A percentile compares a stretch with the other conserved stretches of the same genome.
Evolutionary conservation across 2,113 vertebrate genomes (phyloP).

Genomic region (cat (Felis catus)): F.catus_Fca126_mat1.0 CM031423.1:82986501-82987000

Average conservation of each 20-base stretch:
- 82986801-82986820: neutral
- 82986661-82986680: neutral
- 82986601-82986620: rapidly evolving
- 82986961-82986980: neutral
- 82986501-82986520: neutral
- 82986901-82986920: too few species aligned
- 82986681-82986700: neutral
- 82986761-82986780: neutral
- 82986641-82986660: rapidly evolving
- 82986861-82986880: neutral
- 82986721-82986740: neutral
- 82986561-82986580: neutral
- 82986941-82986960: neutral
- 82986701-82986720: neutral
- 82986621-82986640: neutral
- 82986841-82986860: too few species aligned
- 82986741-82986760: neutral
- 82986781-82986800: neutral
- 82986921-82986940: neutral
- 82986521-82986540: neutral
- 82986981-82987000: neutral
- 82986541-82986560: neutral
- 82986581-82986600: neutral
- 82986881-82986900: neutral
- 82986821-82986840: neutral